These are phyloP conservation scores for Pyrrhura leucotis DNA, from an alignment of 2,797 vertebrate genomes.

Conservation along the genomic window DNA sequence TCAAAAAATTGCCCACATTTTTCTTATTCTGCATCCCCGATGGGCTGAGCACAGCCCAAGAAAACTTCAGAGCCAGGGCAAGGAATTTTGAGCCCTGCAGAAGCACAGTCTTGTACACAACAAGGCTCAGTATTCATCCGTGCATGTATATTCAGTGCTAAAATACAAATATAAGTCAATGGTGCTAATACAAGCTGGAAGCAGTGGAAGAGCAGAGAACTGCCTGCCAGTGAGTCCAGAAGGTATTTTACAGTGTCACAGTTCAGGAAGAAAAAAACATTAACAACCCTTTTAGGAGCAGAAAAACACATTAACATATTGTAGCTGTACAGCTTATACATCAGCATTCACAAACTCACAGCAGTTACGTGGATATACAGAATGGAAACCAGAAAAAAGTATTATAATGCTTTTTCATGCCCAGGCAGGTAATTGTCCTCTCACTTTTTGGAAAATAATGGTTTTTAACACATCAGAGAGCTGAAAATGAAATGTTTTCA, in stretches of 20 bases:
- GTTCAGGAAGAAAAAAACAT: background rate
- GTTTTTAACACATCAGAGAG: background rate
- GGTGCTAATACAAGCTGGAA: background rate
- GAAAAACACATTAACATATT: background rate
- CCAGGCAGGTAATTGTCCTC: conserved; percentile 1
- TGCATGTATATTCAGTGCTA: background rate
- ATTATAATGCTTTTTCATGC: background rate
- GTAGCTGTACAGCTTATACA: background rate
- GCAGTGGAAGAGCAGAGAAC: background rate
- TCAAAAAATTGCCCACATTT: background rate
- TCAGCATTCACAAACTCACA: background rate
- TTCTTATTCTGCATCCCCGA: background rate
- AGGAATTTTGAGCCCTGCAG: background rate
- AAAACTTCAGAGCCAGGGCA: background rate
- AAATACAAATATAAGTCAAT: background rate
- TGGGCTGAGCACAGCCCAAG: background rate
- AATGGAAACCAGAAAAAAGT: background rate
- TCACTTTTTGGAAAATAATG: background rate
- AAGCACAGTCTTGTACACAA: rapidly evolving
- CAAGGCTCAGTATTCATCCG: background rate
- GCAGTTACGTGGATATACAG: background rate
- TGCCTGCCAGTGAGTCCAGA: background rate
- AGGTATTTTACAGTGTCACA: background rate
- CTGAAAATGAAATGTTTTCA: background rate
- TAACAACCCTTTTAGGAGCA: background rate